Evolutionary conservation across 2,888 invertebrate genomes (phyloP), one percentile per base, ranked within the genome.

Genomic region (Rhorus exstirpatorius): DNA sequence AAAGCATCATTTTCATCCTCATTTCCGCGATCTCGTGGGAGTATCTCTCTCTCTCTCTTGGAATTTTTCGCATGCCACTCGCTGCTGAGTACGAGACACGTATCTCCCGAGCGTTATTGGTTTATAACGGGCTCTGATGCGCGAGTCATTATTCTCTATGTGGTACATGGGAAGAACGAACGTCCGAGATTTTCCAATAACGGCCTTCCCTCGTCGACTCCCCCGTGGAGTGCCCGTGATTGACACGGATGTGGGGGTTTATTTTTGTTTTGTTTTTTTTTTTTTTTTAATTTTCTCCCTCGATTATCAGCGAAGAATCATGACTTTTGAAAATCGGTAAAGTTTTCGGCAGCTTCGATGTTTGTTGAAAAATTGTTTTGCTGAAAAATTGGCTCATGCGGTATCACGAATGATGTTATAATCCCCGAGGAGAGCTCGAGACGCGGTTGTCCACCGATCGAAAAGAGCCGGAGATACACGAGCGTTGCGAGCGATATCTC

Each of bases 111-210:
- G 72, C 77, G 67, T 83, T 84, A 85, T 81, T 84, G 81, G 81
- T 82, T 84, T 80, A 74, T 85, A 85, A 85, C 83, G 85, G 83
- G 74, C 63, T 74, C 81, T 78, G 79, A 83, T 85, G 49, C 67
- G 76, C 84, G 71, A 83, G 77, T 85, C 81, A 84, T 85, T 85
- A 84, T 80, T 79, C 75, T 67, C n/a, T 83, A 85, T 85, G 84
- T 85, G 80, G 81, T 85, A 85, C 85, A 85, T 85, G 85, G 84
- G 85, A 85, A 85, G 76, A 72, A 68, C 46, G 70, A 46, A 41
- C 53, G 70, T 70, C 67, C 38, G 21, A 71, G 75, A 74, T 84
- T 84, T 81, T 84, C 77, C 82, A 80, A 74, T 79, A 80, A 84
- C 80, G 71, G 72, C 46, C 70, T 65, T 21, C 46, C 24, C 41